These are phyloP conservation scores for Halcyon senegalensis DNA, from an alignment of 2,113 vertebrate species.

Conservation along the genomic window DNA sequence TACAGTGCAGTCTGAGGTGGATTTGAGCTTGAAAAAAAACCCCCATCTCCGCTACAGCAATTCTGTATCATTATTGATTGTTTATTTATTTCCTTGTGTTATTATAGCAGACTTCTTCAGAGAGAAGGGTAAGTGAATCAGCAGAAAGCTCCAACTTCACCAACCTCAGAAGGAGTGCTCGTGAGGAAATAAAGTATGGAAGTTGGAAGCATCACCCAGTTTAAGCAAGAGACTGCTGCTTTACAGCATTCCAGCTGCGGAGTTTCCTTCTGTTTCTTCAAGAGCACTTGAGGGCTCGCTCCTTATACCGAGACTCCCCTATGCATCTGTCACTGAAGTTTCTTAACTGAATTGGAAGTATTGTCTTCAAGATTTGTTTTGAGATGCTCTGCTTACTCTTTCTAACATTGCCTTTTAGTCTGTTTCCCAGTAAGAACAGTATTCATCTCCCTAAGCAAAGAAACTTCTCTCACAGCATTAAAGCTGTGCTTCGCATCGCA, in stretches of 20 bases:
- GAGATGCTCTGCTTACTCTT: background rate
- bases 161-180: background rate
- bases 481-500: background rate
- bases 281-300: background rate
- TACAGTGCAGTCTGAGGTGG: background rate
- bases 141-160: background rate
- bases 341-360: background rate
- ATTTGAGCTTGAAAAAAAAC: background rate
- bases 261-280: background rate
- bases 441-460: background rate
- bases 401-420: background rate
- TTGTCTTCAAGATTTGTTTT: background rate
- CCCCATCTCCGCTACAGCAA: background rate
- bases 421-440: background rate
- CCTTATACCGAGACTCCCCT: background rate
- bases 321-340: background rate
- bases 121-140: conserved; percentile 16
- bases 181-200: background rate
- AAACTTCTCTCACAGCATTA: background rate
- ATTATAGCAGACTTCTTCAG: conserved; percentile 11
- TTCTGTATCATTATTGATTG: background rate
- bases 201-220: background rate
- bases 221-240: background rate
- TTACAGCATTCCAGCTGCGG: background rate
- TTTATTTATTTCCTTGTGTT: background rate